phyloP scores from a whole-genome alignment of 2,797 vertebrate species.

The Megalops cyprinoides region DNA sequence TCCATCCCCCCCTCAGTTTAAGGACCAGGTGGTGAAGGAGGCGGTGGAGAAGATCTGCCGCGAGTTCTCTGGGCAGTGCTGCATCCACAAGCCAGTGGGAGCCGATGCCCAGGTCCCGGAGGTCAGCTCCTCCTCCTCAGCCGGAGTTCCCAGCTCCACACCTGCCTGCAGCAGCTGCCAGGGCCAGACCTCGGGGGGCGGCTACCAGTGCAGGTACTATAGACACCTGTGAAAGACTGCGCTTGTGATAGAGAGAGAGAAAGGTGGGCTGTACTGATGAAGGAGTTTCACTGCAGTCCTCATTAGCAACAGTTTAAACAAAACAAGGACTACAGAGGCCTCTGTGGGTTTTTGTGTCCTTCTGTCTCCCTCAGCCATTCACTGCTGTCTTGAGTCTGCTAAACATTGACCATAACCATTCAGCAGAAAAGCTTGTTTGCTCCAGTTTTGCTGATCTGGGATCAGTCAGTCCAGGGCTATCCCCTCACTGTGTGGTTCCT shows the following conservation, averaged over 20 bases:
- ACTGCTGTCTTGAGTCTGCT: too few relatives aligned
- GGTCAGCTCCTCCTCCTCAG: slow-evolving; percentile 57
- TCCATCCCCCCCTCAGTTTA: slow-evolving; percentile 75
- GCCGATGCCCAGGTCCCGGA: slow-evolving; percentile 60
- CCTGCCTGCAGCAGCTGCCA: slow-evolving; percentile 89
- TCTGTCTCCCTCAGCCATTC: too few relatives aligned
- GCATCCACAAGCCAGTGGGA: slow-evolving; percentile 67
- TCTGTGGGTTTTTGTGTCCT: too few relatives aligned
- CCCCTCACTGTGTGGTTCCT: neutral
- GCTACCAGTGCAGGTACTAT: slow-evolving; percentile 98
- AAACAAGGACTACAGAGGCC: too few relatives aligned
- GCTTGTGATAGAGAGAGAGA: too few relatives aligned
- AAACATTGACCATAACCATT: too few relatives aligned
- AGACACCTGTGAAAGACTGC: too few relatives aligned
- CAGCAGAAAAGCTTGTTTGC: too few relatives aligned
- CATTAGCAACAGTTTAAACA: too few relatives aligned
- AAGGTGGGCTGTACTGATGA: too few relatives aligned
- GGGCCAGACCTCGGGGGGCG: slow-evolving; percentile 85
- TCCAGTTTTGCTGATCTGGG: neutral
- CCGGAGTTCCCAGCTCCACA: slow-evolving; percentile 80
- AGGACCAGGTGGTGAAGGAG: slow-evolving; percentile 93
- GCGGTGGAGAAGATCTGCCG: slow-evolving; percentile 93
- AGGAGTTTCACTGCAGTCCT: too few relatives aligned
- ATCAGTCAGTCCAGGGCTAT: neutral
- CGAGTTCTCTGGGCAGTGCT: slow-evolving; percentile 88